A percentile compares a stretch with the other conserved stretches of the same genome.
phyloP scores from a whole-genome alignment of 2,113 vertebrate species.

The Arothron firmamentum region DNA sequence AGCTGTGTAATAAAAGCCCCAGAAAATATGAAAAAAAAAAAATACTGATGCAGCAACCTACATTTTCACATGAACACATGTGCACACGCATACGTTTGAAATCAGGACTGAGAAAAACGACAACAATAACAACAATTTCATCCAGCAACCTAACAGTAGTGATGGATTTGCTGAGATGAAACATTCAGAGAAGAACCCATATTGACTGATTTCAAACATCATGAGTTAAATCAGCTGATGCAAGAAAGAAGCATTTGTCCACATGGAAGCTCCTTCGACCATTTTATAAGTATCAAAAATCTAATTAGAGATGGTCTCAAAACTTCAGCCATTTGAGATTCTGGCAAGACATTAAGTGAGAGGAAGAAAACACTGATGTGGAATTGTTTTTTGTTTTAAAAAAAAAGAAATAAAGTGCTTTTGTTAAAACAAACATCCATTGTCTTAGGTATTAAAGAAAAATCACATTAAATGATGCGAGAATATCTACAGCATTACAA shows the following conservation, averaged over 20 bases:
- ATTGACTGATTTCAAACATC: constrained; percentile 46
- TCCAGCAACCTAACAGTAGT: constrained; percentile 40
- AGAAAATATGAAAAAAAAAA: no score
- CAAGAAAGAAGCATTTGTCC: constrained; percentile 37
- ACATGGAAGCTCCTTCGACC: constrained; percentile 27
- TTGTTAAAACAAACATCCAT: constrained; percentile 79
- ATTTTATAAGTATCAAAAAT: constrained; percentile 23
- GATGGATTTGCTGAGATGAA: constrained; percentile 49
- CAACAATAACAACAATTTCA: constrained; percentile 18
- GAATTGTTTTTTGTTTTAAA: constrained; percentile 65
- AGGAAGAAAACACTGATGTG: constrained; percentile 73
- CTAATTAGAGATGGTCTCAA: constrained; percentile 5
- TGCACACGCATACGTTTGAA: constrained; percentile 36
- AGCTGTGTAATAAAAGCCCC: no score
- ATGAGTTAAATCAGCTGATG: constrained; percentile 33
- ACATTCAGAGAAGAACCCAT: constrained; percentile 67
- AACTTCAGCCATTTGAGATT: constrained; percentile 18
- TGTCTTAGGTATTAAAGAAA: constrained; percentile 79
- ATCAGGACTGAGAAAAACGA: constrained; percentile 38
- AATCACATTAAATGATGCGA: constrained; percentile 68
- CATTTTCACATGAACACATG: neutral
- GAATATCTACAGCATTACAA: constrained; percentile 77
- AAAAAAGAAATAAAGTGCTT: constrained; percentile 93
- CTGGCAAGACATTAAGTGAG: constrained; percentile 26
- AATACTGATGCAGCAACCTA: neutral